Base-by-base conservation (phyloP, 2,797 vertebrate species). In the Aphelocoma californica region DNA sequence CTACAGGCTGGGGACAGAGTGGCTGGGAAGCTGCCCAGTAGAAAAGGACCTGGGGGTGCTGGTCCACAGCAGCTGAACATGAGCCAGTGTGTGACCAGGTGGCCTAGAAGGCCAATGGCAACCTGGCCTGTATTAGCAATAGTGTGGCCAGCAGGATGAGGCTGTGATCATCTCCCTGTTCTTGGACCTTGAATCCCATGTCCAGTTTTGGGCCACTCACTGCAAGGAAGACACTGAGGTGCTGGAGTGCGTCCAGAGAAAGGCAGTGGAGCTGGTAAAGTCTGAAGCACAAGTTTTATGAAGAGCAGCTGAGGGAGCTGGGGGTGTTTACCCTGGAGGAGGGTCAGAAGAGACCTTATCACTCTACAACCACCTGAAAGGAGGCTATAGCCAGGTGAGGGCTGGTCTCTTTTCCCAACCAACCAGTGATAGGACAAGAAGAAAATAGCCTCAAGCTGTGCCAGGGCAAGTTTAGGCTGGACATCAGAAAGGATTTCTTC, bases 11-110 rank as follows among this genome's bases (percentile, higher is more conserved):
- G 9, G 6, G 29, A 48, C 45, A 66, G 4, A 21, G 13, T 9
- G 23, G 15, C 23, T 84, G 53, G 31, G 2, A 66, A 60, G 7
- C 14, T 34, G 45, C 6, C 23, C 23, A 25, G 19, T 5, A 11
- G 53, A 42, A 53, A 60, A 72, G 31, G 18, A 42, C 6, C 8
- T 23, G 18, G 31, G 3, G 6, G 5, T 47, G 51, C 19, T 40
- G 36, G 24, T 40, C 16, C 6, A 47, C 29, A 53, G 38, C 25
- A 34, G 45, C 12, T 84, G 45, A 65, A 78, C 21, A 10, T 12
- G 29, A 72, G 13, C 45, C 21, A 53, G 12, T 0, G 0, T 17
- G 40, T 20, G 40, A 23, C 23, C 45, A 58, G n/a, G 25, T 28
- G 10, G 44, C n/a, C 38, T 34, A 44, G n/a, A 47, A 40, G 7